phyloP scores from a whole-genome alignment of 2,888 invertebrate genomes.

The Latheticus oryzae region DNA sequence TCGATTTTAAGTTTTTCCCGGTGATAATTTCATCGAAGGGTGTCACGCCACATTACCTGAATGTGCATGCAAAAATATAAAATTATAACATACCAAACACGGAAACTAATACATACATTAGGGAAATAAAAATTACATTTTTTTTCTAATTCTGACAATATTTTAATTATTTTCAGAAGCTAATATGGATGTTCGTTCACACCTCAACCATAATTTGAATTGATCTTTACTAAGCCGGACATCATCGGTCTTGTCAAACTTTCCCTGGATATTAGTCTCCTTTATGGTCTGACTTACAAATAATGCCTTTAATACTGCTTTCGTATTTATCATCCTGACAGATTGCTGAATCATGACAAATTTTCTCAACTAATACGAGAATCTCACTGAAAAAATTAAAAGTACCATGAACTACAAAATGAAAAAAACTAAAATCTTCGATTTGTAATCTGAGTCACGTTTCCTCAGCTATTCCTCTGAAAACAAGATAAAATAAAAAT shows the following conservation, averaged over 20 bases:
- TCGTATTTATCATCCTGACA: slow-evolving; percentile 21
- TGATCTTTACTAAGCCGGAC: no score
- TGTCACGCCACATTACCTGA: slow-evolving; percentile 33
- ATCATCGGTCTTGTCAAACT: slow-evolving; percentile 19
- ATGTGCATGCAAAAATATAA: slow-evolving; percentile 30
- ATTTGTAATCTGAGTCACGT: no score
- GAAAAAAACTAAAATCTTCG: no score
- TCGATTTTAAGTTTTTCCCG: slow-evolving; percentile 18
- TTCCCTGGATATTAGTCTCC: slow-evolving; percentile 12
- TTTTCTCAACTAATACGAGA: no score
- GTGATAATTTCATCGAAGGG: slow-evolving; percentile 30
- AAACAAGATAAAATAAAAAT: no score
- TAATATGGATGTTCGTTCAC: no score
- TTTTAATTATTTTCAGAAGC: no score
- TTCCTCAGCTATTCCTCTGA: no score
- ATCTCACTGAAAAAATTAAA: no score
- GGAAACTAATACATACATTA: slow-evolving; percentile 21
- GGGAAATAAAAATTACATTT: slow-evolving; percentile 15
- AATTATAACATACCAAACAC: slow-evolving; percentile 18
- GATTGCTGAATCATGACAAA: slow-evolving; percentile 14
- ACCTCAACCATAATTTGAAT: no score
- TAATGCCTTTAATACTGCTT: slow-evolving; percentile 7
- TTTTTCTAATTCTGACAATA: no score
- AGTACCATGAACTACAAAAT: no score
- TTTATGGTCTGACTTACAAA: slow-evolving; percentile 16